phyloP scores from a whole-genome alignment of 2,113 vertebrate species.

The Oreochromis aureus region DNA sequence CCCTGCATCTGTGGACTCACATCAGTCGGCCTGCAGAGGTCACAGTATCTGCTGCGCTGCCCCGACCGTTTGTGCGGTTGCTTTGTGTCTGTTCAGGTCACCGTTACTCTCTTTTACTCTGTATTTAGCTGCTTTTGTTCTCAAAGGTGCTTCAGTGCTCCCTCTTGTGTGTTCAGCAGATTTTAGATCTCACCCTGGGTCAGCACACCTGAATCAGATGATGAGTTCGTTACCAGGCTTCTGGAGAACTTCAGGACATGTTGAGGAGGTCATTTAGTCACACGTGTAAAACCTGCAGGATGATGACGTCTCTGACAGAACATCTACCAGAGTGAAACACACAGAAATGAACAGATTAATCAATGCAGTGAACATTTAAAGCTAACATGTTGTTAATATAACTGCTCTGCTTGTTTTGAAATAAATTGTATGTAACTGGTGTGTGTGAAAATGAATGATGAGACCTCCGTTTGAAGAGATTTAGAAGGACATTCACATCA shows the following conservation, averaged over 20 bases:
- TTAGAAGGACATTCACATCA: not conserved
- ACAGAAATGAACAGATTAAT: not conserved
- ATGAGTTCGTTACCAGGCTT: not conserved
- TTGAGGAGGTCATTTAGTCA: not conserved
- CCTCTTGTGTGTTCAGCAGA: not conserved
- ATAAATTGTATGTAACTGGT: not conserved
- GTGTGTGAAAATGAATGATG: not conserved
- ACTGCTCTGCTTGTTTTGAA: not conserved
- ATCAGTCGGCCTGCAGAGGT: not conserved
- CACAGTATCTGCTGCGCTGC: not conserved
- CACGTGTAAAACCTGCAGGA: not conserved
- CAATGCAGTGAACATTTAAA: not conserved
- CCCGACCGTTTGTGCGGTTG: not conserved
- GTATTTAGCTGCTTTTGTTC: not conserved
- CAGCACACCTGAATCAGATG: not conserved
- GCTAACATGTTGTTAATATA: not conserved
- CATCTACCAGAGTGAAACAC: not conserved
- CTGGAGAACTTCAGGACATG: not conserved
- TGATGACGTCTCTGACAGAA: not conserved
- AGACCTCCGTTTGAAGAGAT: not conserved
- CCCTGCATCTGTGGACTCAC: not conserved
- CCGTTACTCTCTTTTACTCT: not conserved
- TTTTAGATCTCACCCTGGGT: not conserved
- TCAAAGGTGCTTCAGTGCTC: not conserved
- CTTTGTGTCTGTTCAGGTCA: not conserved